These are phyloP conservation scores for Psittacula cyanocephala DNA, from an alignment of 2,113 vertebrate species.

Conservation along the genomic window DNA sequence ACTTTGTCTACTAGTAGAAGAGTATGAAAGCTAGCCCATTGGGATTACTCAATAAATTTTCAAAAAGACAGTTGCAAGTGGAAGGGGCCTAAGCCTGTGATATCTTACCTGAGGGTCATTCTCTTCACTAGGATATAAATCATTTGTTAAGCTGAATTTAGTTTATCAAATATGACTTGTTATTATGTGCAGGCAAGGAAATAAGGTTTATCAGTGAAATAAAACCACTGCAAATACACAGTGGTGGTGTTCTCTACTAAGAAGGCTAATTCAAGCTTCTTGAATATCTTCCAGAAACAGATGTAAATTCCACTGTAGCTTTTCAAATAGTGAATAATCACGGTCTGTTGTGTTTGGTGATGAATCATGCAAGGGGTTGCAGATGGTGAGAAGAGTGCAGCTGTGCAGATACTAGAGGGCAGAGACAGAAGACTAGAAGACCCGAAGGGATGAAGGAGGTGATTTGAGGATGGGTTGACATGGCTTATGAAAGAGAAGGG, in stretches of 20 bases:
- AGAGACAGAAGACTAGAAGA: not conserved
- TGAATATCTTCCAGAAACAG: constrained; percentile 62
- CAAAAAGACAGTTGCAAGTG: not conserved
- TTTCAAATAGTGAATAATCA: constrained; percentile 67
- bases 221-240: constrained; percentile 14
- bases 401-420: constrained; percentile 32
- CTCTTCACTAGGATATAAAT: not conserved
- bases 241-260: constrained; percentile 16
- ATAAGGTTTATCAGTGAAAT: constrained; percentile 22
- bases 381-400: constrained; percentile 59
- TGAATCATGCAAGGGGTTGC: constrained; percentile 43
- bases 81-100: not conserved
- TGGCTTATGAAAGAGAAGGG: not conserved
- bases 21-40: not conserved
- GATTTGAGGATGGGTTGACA: not conserved
- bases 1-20: not conserved
- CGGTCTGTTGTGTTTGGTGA: constrained; percentile 47
- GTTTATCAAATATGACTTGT: not conserved
- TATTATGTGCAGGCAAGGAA: not conserved
- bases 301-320: constrained; percentile 57
- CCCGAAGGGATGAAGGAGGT: not conserved
- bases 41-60: not conserved
- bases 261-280: constrained; percentile 45
- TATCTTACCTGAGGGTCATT: not conserved
- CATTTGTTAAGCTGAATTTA: not conserved